These are phyloP conservation scores for Apis cerana DNA, from an alignment of 1,140 invertebrate genomes.

Conservation along the genomic window DNA sequence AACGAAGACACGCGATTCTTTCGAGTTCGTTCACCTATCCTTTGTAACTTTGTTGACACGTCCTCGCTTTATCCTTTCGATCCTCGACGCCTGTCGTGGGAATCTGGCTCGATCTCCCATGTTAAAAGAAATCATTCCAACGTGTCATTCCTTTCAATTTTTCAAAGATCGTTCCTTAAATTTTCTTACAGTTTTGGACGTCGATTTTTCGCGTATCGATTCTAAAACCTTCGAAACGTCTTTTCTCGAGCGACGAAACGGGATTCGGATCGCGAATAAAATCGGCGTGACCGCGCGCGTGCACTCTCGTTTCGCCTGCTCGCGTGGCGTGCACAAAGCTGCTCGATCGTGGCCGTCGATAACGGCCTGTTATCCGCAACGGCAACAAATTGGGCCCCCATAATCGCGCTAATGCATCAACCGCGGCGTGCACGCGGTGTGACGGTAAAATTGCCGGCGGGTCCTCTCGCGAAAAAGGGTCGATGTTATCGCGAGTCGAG, in stretches of 20 bases:
- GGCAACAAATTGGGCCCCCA: slow-evolving; percentile 69
- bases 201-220: too few relatives aligned
- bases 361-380: slow-evolving; percentile 58
- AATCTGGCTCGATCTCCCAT: not conserved
- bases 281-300: slow-evolving; percentile 28
- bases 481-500: slow-evolving; percentile 45
- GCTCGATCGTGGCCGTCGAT: slow-evolving; percentile 57
- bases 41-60: slow-evolving; percentile 22
- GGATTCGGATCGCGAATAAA: slow-evolving; percentile 2
- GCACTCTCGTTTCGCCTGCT: not conserved
- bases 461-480: slow-evolving; percentile 57
- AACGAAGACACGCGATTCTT: slow-evolving; percentile 62
- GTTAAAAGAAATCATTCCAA: not conserved
- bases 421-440: slow-evolving; percentile 53
- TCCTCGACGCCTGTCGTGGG: not conserved
- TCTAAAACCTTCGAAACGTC: too few relatives aligned
- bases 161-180: too few relatives aligned
- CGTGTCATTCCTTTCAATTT: too few relatives aligned
- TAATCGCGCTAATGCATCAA: slow-evolving; percentile 73
- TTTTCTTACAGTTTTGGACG: too few relatives aligned
- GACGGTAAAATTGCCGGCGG: slow-evolving; percentile 70
- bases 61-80: not conserved
- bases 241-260: too few relatives aligned
- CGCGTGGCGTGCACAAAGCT: slow-evolving; percentile 40
- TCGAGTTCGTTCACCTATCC: slow-evolving; percentile 43